These are phyloP conservation scores for Otolemur crassicaudatus DNA, from an alignment of 2,797 vertebrate species.

Conservation along the genomic window DNA sequence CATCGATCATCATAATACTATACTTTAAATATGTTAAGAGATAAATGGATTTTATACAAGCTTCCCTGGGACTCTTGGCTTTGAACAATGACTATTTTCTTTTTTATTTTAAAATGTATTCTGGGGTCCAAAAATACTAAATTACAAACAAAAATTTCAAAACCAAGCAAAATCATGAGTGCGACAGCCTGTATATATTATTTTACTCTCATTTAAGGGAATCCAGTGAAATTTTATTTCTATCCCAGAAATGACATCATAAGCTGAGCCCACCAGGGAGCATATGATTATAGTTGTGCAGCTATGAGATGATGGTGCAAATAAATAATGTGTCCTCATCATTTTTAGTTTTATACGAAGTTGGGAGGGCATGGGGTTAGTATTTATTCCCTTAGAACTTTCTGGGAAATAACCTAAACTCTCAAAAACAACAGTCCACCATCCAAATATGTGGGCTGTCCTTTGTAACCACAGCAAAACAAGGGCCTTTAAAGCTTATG, in stretches of 20 bases:
- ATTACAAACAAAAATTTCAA: conserved; percentile 42
- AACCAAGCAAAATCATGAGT: conserved; percentile 1
- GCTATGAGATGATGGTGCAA: conserved; percentile 70
- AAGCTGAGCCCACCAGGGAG: conserved; percentile 58
- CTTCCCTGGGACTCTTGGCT: not conserved
- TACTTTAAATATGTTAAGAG: not conserved
- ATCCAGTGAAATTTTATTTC: conserved; percentile 77
- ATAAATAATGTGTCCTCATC: conserved; percentile 66
- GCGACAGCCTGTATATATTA: conserved; percentile 55
- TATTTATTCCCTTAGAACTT: conserved; percentile 47
- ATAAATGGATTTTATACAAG: conserved; percentile 11
- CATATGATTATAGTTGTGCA: conserved; percentile 71
- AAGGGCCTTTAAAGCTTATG: not conserved
- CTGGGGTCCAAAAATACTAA: conserved; percentile 47
- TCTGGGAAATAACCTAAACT: conserved; percentile 25
- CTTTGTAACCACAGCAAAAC: conserved; percentile 46
- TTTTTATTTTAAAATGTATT: conserved; percentile 41
- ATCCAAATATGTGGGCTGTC: conserved; percentile 26
- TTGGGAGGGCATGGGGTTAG: conserved; percentile 55
- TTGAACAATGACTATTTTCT: conserved; percentile 34
- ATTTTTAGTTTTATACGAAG: conserved; percentile 62
- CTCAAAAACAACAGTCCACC: conserved; percentile 47
- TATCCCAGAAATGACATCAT: conserved; percentile 76
- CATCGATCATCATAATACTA: not conserved
- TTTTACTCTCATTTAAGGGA: conserved; percentile 74